These are phyloP conservation scores for Brachyhypopomus occidentalis DNA, from an alignment of 2,113 vertebrate species.

Conservation along the genomic window DNA sequence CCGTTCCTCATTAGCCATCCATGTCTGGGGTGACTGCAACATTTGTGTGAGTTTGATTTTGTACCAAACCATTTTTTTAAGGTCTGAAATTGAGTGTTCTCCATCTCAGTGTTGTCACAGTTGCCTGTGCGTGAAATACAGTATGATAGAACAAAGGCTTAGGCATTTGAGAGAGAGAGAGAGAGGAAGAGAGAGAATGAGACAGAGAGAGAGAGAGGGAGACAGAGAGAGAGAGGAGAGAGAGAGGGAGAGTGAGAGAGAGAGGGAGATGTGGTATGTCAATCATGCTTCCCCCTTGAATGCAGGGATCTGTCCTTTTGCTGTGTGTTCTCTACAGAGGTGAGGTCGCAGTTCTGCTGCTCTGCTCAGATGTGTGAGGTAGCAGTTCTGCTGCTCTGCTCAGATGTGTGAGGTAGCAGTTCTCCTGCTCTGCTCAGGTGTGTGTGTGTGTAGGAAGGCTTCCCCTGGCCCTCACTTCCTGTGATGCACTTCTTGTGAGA, in stretches of 20 bases:
- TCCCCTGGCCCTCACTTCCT: not conserved
- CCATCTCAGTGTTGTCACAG: not conserved
- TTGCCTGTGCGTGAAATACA: not conserved
- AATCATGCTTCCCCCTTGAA: not conserved
- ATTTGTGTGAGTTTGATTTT: not conserved
- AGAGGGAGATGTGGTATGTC: not conserved
- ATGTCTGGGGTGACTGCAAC: no score
- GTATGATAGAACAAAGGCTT: not conserved
- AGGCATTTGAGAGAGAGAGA: not conserved
- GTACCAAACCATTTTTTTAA: not conserved
- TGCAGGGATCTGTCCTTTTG: not conserved
- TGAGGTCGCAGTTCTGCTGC: no score
- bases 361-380: no score
- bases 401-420: no score
- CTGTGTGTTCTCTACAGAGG: not conserved
- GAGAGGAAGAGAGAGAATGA: not conserved
- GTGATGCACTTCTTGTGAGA: not conserved
- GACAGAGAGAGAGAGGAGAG: constrained; percentile 5
- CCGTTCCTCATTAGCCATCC: no score
- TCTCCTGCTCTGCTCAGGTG: no score
- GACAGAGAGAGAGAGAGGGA: not conserved
- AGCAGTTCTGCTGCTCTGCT: no score
- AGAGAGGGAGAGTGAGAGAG: not conserved
- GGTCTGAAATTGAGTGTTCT: constrained; percentile 1
- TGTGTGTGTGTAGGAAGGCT: not conserved